phyloP scores from a whole-genome alignment of 2,888 invertebrate species.

The Melangyna quadrimaculata region DNA sequence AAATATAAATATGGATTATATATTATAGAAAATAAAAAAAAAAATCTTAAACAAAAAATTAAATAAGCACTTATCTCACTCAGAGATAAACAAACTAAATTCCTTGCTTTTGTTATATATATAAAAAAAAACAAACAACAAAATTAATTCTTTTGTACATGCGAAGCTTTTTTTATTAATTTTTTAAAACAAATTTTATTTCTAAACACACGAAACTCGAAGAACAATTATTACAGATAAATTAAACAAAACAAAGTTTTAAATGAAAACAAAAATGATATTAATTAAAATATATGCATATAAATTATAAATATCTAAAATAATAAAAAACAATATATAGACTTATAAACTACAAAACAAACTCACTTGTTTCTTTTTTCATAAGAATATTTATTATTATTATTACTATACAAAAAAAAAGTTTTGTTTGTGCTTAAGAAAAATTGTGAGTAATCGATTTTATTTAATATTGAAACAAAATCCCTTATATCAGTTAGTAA shows the following conservation, averaged over 20 bases:
- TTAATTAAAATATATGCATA: slow-evolving; percentile 57
- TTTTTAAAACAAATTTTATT: slow-evolving; percentile 7
- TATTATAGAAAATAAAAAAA: slow-evolving; percentile 43
- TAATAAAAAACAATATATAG: slow-evolving; percentile 71
- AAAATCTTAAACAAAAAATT: slow-evolving; percentile 31
- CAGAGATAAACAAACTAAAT: slow-evolving; percentile 46
- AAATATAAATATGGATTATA: slow-evolving; percentile 57
- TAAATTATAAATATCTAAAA: slow-evolving; percentile 64
- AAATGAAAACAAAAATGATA: slow-evolving; percentile 39
- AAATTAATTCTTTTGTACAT: slow-evolving; percentile 51
- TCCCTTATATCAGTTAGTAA: slow-evolving; percentile 23
- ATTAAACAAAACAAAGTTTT: slow-evolving; percentile 39
- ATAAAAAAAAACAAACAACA: slow-evolving; percentile 23
- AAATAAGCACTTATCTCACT: slow-evolving; percentile 64
- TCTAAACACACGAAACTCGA: slow-evolving; percentile 12
- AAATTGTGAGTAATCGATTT: slow-evolving; percentile 1
- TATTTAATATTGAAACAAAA: slow-evolving; percentile 14
- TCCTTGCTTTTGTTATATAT: slow-evolving; percentile 65
- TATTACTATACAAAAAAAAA: slow-evolving; percentile 31
- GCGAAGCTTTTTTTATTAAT: slow-evolving; percentile 58
- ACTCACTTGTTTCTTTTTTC: slow-evolving; percentile 58
- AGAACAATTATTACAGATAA: slow-evolving; percentile 38
- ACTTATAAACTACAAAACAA: slow-evolving; percentile 72
- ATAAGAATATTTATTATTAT: slow-evolving; percentile 38
- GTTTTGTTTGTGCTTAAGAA: slow-evolving; percentile 26